Evolutionary conservation across 2,113 vertebrate genomes (phyloP).

Genomic region (Varanus salvator): DNA sequence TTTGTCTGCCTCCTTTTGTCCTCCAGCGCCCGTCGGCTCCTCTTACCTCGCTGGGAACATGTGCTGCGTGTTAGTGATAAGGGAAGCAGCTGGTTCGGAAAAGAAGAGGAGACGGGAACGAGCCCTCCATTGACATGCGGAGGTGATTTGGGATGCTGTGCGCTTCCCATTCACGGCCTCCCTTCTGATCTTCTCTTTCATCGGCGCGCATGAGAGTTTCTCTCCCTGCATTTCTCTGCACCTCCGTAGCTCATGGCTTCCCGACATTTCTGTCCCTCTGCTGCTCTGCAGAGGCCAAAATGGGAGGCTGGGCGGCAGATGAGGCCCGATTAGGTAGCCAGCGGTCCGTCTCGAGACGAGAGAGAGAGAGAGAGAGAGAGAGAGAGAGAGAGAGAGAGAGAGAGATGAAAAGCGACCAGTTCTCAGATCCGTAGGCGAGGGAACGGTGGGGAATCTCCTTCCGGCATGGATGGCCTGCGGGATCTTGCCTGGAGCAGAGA

Average conservation of each 20-base stretch:
- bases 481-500: too few relatives aligned
- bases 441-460: background rate
- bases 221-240: too few relatives aligned
- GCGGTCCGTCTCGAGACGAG: background rate
- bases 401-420: background rate
- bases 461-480: background rate
- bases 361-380: background rate
- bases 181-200: constrained; percentile 6
- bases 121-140: background rate
- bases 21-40: background rate
- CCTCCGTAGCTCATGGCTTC: too few relatives aligned
- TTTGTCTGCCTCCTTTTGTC: background rate
- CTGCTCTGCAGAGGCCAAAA: background rate
- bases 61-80: constrained; percentile 20
- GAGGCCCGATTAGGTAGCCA: background rate
- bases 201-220: background rate
- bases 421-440: background rate
- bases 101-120: background rate
- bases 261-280: background rate
- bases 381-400: background rate
- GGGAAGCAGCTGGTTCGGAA: background rate
- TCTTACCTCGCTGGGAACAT: background rate
- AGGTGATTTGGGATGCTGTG: background rate
- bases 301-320: rapidly evolving
- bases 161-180: background rate